phyloP scores from a whole-genome alignment of 2,888 invertebrate species.

The Eurytoma californica region DNA sequence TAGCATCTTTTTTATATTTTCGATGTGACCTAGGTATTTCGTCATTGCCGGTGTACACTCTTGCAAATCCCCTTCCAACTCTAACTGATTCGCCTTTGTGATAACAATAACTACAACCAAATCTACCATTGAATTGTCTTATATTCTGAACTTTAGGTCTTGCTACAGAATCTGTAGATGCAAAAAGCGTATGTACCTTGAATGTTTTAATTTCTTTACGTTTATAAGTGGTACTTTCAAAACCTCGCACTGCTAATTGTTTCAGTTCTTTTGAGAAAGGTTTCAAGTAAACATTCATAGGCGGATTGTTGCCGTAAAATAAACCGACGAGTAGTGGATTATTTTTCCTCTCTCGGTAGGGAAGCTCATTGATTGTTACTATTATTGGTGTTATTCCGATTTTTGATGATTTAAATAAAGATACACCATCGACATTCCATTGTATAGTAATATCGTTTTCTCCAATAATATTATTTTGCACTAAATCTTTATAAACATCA shows the following conservation, averaged over 20 bases:
- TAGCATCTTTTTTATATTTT: neutral
- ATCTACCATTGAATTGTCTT: conserved; percentile 1
- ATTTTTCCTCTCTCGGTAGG: conserved; percentile 16
- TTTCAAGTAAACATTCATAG: conserved; percentile 27
- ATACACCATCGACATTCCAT: neutral
- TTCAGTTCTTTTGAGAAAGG: conserved; percentile 44
- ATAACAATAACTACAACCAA: neutral
- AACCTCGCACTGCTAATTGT: conserved; percentile 31
- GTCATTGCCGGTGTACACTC: neutral
- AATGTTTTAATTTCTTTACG: neutral
- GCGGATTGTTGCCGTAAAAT: conserved; percentile 40
- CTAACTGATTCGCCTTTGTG: neutral
- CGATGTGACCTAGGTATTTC: neutral
- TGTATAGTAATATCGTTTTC: conserved; percentile 44
- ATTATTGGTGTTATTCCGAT: conserved; percentile 50
- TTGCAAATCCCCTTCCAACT: neutral
- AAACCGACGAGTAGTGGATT: conserved; percentile 49
- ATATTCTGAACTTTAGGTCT: neutral
- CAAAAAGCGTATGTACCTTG: conserved; percentile 3
- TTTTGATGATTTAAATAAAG: neutral
- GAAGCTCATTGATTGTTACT: conserved; percentile 55
- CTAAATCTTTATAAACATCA: conserved; percentile 9
- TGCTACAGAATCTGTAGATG: conserved; percentile 3
- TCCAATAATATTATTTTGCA: conserved; percentile 9
- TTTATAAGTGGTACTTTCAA: neutral